Conservation (phyloP, 2,888 invertebrate genomes). For the Leptopilina drosophilae region DNA sequence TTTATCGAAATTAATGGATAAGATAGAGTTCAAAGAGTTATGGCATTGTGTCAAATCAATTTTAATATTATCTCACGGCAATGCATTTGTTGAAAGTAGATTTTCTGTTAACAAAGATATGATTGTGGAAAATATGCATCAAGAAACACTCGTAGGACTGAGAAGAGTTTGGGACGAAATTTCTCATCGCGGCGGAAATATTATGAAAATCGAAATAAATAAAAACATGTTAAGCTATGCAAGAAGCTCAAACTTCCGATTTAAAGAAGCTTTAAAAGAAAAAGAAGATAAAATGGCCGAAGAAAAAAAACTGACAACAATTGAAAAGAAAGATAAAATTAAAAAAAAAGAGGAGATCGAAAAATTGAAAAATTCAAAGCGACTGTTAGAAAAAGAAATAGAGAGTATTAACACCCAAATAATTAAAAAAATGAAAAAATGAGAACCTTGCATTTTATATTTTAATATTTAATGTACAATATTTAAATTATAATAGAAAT, state of each 20-base stretch:
- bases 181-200: conserved; percentile 34
- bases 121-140: conserved; percentile 43
- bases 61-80: conserved; percentile 41
- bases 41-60: conserved; percentile 39
- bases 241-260: conserved; percentile 20
- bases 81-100: conserved; percentile 40
- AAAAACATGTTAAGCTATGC: conserved; percentile 40
- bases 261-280: conserved; percentile 3
- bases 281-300: neutral
- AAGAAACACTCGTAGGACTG: conserved; percentile 40
- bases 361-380: too few relatives aligned
- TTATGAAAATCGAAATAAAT: conserved; percentile 22
- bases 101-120: conserved; percentile 44
- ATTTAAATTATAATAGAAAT: too few relatives aligned
- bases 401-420: too few relatives aligned
- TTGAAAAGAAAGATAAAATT: too few relatives aligned
- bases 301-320: too few relatives aligned
- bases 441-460: too few relatives aligned
- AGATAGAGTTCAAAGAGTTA: conserved; percentile 27
- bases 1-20: conserved; percentile 17
- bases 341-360: too few relatives aligned
- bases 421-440: too few relatives aligned
- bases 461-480: too few relatives aligned
- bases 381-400: too few relatives aligned
- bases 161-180: conserved; percentile 44